phyloP scores from a whole-genome alignment of 2,113 vertebrate genomes.

The Neomonachus schauinslandi region DNA sequence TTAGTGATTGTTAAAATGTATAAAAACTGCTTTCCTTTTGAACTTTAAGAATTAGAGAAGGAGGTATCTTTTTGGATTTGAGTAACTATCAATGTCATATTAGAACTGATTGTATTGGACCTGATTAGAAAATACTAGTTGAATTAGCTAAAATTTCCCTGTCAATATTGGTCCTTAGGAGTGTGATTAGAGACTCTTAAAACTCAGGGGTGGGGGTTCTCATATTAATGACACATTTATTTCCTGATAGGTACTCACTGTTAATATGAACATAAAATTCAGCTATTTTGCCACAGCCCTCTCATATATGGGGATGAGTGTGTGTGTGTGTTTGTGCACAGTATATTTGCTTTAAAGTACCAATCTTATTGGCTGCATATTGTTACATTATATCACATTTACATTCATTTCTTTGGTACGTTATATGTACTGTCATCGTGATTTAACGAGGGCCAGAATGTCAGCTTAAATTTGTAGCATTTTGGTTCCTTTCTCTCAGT shows the following conservation, averaged over 20 bases:
- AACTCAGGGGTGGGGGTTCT: neutral
- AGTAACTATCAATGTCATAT: neutral
- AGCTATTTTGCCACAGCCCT: neutral
- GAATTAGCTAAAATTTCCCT: conserved; percentile 25
- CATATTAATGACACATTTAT: conserved; percentile 16
- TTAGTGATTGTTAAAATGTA: neutral
- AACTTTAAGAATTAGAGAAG: conserved; percentile 19
- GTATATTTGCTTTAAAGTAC: neutral
- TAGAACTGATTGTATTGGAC: neutral
- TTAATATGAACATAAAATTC: neutral
- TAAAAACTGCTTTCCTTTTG: neutral
- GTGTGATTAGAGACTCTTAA: neutral
- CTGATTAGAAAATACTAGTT: neutral
- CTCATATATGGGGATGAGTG: neutral
- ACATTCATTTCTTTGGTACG: neutral
- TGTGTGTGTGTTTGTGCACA: neutral
- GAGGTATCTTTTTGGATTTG: neutral
- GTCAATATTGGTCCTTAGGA: neutral
- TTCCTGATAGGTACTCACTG: neutral
- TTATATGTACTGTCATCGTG: neutral
- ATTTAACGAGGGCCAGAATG: neutral
- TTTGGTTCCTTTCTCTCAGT: neutral
- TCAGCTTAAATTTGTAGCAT: neutral
- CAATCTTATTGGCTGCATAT: neutral
- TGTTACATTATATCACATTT: neutral